Base-by-base conservation (phyloP, 2,113 vertebrate genomes). In the Acrocephalus kingi region DNA sequence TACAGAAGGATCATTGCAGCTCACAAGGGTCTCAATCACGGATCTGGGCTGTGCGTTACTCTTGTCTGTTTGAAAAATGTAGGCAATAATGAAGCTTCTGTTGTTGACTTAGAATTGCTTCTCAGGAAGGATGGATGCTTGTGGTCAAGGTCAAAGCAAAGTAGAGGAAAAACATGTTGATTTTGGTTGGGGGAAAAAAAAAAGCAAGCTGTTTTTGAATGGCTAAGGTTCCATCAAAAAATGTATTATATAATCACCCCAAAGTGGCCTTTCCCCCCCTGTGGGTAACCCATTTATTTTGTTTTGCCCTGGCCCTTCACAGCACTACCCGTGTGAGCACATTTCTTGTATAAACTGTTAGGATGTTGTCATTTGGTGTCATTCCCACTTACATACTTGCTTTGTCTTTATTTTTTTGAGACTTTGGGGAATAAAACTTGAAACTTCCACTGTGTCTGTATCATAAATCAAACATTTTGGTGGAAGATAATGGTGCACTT, bases 391-490 rank as follows among this genome's bases (percentile, higher is more conserved):
- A 94, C 43, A 80, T 48, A 48, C 27, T 86, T 96, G 58, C 78
- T 95, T 96, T 92, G 46, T 96, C 86, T 92, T 96, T 83, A 73
- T 94, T 94, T 96, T 93, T 94, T 94, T 59, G 41, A 91, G 87
- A 69, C 78, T 46, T 66, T 45, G 87, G 93, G 92, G 90, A 55
- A 94, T 92, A 95, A 94, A 93, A 94, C 69, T 89, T 90, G 67
- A 82, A 93, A 84, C 35, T 95, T 93, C 39, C 37, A 69, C 45
- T 62, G 67, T 93, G 83, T 91, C 83, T 73, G 41, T 87, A 61
- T 91, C 95, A 96, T 96, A 97, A 96, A 95, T 96, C 91, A 94
- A 94, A 91, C 9, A 30, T 95, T 97, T 92, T 83, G 54, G 86
- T 95, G 67, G 81, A 91, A 73, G 88, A 92, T 92, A 94, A 84